Base-by-base conservation (phyloP, 1,140 invertebrate species). In the Pectinophora gossypiella region DNA sequence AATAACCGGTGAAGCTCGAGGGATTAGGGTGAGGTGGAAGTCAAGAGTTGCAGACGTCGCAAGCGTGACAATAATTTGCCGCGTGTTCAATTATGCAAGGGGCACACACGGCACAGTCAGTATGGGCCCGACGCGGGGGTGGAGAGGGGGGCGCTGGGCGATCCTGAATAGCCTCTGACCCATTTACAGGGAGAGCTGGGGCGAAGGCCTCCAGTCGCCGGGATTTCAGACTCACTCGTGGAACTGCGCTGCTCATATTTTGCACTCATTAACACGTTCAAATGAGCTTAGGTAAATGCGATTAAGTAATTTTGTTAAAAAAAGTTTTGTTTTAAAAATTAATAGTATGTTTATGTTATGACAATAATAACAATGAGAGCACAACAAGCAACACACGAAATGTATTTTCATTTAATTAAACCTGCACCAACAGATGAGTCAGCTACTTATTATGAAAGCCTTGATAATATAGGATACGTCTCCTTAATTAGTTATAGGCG, bases 141-240 rank as follows among this genome's bases (percentile, higher is more conserved):
- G 62, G 66, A 46, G 68, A 60, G 66, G 23, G 54, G 51, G 23
- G 57, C 38, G 40, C 23, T 45, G 59, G 48, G 54, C 48, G 61
- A 56, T 48, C 69, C 75, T 79, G 70, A 80, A 81, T 76, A 82
- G 76, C 78, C 79, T 85, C 78, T 84, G 80, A 84, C 82, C 80
- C 80, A 85, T 82, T 83, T 85, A 76, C 79, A 79, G 54, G 59
- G 63, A 56, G 69, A 80, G 70, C 72, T 71, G 73, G 72, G 72
- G 64, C 64, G 70, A 67, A 72, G 59, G 64, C 65, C 59, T 54
- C 59, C n/a, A 61, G 53, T 66, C 62, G 62, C 67, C 59, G 72
- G 75, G 73, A 76, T 75, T 83, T 76, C 63, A 71, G 53, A 69
- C 52, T 59, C 52, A 49, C 48, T 57, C 38, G 59, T 54, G 19